Conservation (phyloP, 1,140 invertebrate species). For the Cephus cinctus region DNA sequence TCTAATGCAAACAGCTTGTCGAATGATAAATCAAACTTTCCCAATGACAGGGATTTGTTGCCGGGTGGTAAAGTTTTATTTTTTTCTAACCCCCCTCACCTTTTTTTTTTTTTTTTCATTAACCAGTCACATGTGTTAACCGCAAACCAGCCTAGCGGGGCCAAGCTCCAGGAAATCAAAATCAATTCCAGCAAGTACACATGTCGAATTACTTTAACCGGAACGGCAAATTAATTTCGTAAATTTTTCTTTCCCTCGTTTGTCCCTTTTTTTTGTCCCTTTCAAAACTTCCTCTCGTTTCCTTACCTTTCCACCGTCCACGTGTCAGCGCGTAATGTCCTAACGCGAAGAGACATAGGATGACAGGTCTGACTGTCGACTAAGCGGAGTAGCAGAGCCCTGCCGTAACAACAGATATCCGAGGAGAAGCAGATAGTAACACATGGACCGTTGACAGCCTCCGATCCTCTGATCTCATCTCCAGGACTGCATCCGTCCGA, state of each 20-base stretch:
- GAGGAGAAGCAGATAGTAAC: constrained; percentile 8
- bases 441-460: constrained; percentile 28
- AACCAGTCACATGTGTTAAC: constrained; percentile 35
- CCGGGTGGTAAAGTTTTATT: constrained; percentile 22
- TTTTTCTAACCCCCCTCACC: constrained; percentile 16
- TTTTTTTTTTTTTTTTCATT: constrained; percentile 24
- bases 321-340: neutral
- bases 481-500: constrained; percentile 15
- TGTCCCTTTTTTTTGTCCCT: too few relatives aligned
- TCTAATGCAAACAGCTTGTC: too few relatives aligned
- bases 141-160: too few relatives aligned
- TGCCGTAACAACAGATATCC: constrained; percentile 1
- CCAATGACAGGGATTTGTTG: constrained; percentile 28
- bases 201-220: too few relatives aligned
- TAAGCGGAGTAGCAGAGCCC: constrained; percentile 11
- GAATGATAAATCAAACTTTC: constrained; percentile 57
- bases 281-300: too few relatives aligned
- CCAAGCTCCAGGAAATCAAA: too few relatives aligned
- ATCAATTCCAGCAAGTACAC: too few relatives aligned
- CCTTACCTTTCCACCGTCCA: too few relatives aligned
- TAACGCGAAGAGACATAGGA: constrained; percentile 18
- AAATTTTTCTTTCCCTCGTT: too few relatives aligned
- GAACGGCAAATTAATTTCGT: too few relatives aligned
- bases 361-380: constrained; percentile 19
- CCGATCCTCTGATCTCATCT: constrained; percentile 11